These are phyloP conservation scores for Hoplostethus mediterraneus DNA, from an alignment of 2,797 vertebrate species.

Conservation along the genomic window DNA sequence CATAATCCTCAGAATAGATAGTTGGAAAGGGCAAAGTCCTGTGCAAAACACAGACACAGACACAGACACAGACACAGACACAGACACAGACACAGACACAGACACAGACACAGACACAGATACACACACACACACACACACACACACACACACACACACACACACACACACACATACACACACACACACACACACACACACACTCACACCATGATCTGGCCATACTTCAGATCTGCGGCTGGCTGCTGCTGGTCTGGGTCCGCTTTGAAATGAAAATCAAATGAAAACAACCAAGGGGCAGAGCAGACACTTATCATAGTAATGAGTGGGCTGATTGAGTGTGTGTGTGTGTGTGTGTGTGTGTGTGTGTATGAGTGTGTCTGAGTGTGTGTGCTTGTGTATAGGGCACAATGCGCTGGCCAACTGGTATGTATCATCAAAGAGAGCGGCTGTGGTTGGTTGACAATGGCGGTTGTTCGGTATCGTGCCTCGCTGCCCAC, in stretches of 20 bases:
- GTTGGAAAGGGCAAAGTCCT: slow-evolving; percentile 58
- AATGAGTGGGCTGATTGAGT: slow-evolving; percentile 54
- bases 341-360: slow-evolving; percentile 5
- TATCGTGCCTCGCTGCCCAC: background rate
- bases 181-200: too few relatives aligned
- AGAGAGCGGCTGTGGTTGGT: slow-evolving; percentile 29
- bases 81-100: too few relatives aligned
- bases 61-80: slow-evolving; percentile 36
- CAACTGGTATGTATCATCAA: slow-evolving; percentile 40
- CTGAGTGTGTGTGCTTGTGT: slow-evolving; percentile 29
- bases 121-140: too few relatives aligned
- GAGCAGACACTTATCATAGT: slow-evolving; percentile 71
- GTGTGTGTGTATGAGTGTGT: slow-evolving; percentile 12
- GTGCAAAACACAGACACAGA: slow-evolving; percentile 22
- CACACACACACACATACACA: slow-evolving; percentile 21
- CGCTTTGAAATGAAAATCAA: slow-evolving; percentile 76
- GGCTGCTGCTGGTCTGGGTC: slow-evolving; percentile 43
- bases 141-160: slow-evolving; percentile 22
- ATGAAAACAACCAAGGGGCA: slow-evolving; percentile 63
- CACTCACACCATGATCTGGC: slow-evolving; percentile 19
- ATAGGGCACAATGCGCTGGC: slow-evolving; percentile 23
- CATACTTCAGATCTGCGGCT: slow-evolving; percentile 59
- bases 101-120: too few relatives aligned
- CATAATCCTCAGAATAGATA: slow-evolving; percentile 29
- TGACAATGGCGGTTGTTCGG: slow-evolving; percentile 7